Base-by-base conservation (phyloP, 2,797 vertebrate species). In the Pogonophryne albipinna region DNA sequence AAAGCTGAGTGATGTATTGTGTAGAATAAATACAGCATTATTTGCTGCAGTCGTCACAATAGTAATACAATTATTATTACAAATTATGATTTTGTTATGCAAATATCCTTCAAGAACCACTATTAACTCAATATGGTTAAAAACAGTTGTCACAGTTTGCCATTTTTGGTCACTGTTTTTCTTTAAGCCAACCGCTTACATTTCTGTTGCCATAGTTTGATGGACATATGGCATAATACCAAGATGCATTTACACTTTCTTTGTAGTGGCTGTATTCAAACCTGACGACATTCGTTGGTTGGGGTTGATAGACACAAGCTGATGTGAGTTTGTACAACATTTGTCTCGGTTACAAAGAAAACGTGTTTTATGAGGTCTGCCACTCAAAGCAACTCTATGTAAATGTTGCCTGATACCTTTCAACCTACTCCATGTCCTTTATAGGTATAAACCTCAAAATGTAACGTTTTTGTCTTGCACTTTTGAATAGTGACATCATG, bases 401-500 rank as follows among this genome's bases (percentile, higher is more conserved):
- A 17, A 47, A 20, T 4, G 16, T 49, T 31, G 16, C 45, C 27
- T 34, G 60, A 47, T 53, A 51, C 63, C 34, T 10, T 56, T 56
- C 10, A 56, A 1, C 14, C 8, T 19, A 0, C 13, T 9, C 41
- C 9, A 9, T 50, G 47, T 15, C 34, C 1, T 3, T 8, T 20
- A 19, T n/a, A 9, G 44, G n/a, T 57, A 20, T 19, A 0, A 8
- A 8, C 16, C 3, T 51, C 12, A 60, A 17, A 1, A 38, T 38
- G 6, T 38, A 38, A 9, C 50, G 27, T 20, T 3, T 20, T 3
- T 2, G 11, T 71, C 66, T 51, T 49, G 17, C 47, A 79, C 61
- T 44, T 82, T 80, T 71, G 77, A 47, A 31, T 41, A 17, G 4
- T 9, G 27, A 71, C 62, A 60, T 50, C 62, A 60, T 50, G 4